Evolutionary conservation across 2,113 vertebrate species (phyloP), one percentile per base, ranked within the genome.

Genomic region (Hippopotamus amphibius): DNA sequence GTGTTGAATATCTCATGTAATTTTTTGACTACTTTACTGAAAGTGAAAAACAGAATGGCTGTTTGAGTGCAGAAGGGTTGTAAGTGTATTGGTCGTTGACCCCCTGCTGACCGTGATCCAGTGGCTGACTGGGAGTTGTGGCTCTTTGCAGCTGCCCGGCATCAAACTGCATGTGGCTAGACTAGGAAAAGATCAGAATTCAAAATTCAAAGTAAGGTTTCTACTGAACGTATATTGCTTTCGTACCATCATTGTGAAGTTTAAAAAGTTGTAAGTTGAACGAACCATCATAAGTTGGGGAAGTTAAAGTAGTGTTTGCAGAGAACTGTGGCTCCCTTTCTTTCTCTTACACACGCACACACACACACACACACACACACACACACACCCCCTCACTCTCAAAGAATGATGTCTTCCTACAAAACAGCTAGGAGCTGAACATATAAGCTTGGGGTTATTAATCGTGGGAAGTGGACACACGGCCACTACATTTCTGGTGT

Each of bases 281-380:
- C 77, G 10, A 57, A 80, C 53, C 8, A 37, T 80, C n/a, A 55
- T 55, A 55, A 80, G 76, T 57, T 13, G n/a, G 53, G 77, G 53
- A 9, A 77, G 50, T 69, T 96, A 85, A 89, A 89, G 13, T 81
- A 81, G 30, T 50, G 5, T 95, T 71, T 93, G 43, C 41, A 65
- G 33, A 57, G 55, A 80, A 53, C 9, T 50, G 7, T 68, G 4
- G 3, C 10, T 69, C 28, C 15, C 61, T 59, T 5, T 48, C 17
- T 61, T 26, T 50, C 61, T 71, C 28, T 50, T 19, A 30, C n/a
- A 57, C 22, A 28, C 61, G 57, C 1, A 19, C 55, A 57, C 55
- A 16, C 6, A 16, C 15, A 1, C 72, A 24, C 50, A 17, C 65
- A 14, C 63, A 26, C 53, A n/a, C 65, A 92, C 61, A 68, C 80